Evolutionary conservation across 2,888 invertebrate genomes (phyloP), one percentile per base, ranked within the genome.

Genomic region (Agrochola lychnidis): DNA sequence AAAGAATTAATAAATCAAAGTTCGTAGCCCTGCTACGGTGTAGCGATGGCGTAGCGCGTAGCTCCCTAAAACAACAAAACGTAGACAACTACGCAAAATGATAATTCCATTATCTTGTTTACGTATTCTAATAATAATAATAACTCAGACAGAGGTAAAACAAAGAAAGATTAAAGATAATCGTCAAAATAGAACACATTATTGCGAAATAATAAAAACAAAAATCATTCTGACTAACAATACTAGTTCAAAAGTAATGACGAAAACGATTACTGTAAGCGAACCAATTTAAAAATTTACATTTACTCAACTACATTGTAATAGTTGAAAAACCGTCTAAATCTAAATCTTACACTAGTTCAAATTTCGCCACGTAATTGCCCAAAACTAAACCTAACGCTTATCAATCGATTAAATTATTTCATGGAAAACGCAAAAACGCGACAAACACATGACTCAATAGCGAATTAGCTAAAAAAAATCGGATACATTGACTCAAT

Each of bases 361-460:
- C 62, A 76, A 74, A 84, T 93, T 92, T 91, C 92, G 86, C 90
- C 91, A 93, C 86, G 80, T 74, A 88, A 89, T 90, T 91, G 90
- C 83, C 88, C 85, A 83, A 91, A 91, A 91, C 83, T 83, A 76
- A 79, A 88, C 67, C 84, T 73, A 76, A 84, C 87, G 86, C 87
- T 68, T 94, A 93, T 94, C 94, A 69, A 91, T 90, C 89, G 89
- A 92, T 92, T 90, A 91, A 86, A 84, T 80, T 79, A 88, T 85
- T 91, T 88, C 88, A 83, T 77, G 81, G 88, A 88, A 90, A 85
- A 84, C 78, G 81, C 79, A 76, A 91, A 92, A 91, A 68, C 87
- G 86, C 89, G 84, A 90, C 92, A 93, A 95, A 95, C 93, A 94
- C 90, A 95, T 96, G 96, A 96, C 94, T 96, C 96, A 96, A 96